Evolutionary conservation across 2,113 vertebrate genomes (phyloP), one percentile per base, ranked within the genome.

Genomic region (Centropus unirufus): DNA sequence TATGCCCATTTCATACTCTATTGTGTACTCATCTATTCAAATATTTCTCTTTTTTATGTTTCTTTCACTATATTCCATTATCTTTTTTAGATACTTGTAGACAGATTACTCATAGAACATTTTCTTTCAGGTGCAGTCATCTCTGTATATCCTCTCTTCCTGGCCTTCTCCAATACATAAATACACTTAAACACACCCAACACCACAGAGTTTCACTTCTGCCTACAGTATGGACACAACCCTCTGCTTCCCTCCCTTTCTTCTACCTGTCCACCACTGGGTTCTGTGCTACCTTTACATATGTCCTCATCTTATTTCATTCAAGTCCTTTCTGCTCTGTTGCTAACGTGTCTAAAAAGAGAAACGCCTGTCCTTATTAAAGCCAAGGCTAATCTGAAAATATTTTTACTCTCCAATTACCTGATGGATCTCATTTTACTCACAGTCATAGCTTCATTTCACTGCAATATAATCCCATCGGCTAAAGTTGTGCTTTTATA

Each of bases 371-470:
- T 66, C 62, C 19, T 79, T 30, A 85, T 29, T 75, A 86, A 68
- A 72, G 47, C 52, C 39, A 51, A 73, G 29, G 34, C 68, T 94
- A 85, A 76, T 84, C 46, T 88, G 87, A 92, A 92, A 95, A 80
- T 83, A 55, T 70, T 83, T 94, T 94, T 77, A 39, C 39, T 93
- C 67, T 81, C 47, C 82, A 90, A 88, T 95, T 87, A 80, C 54
- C 58, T 76, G 66, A 91, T 59, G 42, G 52, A 51, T 90, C 75
- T 96, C 79, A 67, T 32, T 76, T 87, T 52, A 40, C 88, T 86
- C 75, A 68, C 36, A 83, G 30, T 11, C 19, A 46, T 44, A 90
- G 32, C 68, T 90, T 29, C 47, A 63, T 90, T 94, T 92, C 61
- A 32, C 44, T 83, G 51, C 57, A 75, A 77, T 61, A 74, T 64